Evolutionary conservation across 2,113 vertebrate species (phyloP), one percentile per base, ranked within the genome.

Genomic region (Daboia siamensis): DNA sequence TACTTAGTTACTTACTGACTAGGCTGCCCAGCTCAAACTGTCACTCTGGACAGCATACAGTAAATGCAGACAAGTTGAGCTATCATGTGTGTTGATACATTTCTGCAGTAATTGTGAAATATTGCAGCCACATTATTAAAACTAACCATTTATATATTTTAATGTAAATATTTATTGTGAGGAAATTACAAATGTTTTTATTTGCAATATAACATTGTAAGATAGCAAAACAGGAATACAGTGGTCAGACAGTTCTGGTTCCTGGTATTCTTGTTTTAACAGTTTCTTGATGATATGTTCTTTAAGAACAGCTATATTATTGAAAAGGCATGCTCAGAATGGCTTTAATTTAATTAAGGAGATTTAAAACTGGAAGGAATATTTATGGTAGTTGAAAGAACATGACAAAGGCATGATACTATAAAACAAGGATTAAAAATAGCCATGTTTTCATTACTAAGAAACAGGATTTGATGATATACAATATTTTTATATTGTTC

Each of bases 241-340:
- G 3, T 87, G 57, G 90, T 57, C 52, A 93, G 0, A 61, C 90
- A 23, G 59, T 91, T 91, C 0, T 51, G 90, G 13, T 90, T 85
- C 86, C 84, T 64, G 39, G 91, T 84, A 86, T 91, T 74, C 23
- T 93, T 92, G 91, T 69, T 95, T 93, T 33, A 93, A n/a, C 87
- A 52, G 8, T 15, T 95, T 26, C 39, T 56, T 92, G 52, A 90
- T 44, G 57, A 11, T 94, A 24, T 59, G 39, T n/a, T 23, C 89
- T 84, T 94, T 56, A 91, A 91, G 90, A 89, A 90, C 89, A 69
- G 48, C 46, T 24, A 15, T 90, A 46, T 6, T 39, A 46, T 88
- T 94, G 89, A 59, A 51, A 51, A 92, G 46, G 88, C 86, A 48
- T 0, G 7, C 46, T 29, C 12, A 33, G 86, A 57, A 9, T 0